phyloP scores from a whole-genome alignment of 2,797 vertebrate species.

The Sebastiscus albofasciatus region DNA sequence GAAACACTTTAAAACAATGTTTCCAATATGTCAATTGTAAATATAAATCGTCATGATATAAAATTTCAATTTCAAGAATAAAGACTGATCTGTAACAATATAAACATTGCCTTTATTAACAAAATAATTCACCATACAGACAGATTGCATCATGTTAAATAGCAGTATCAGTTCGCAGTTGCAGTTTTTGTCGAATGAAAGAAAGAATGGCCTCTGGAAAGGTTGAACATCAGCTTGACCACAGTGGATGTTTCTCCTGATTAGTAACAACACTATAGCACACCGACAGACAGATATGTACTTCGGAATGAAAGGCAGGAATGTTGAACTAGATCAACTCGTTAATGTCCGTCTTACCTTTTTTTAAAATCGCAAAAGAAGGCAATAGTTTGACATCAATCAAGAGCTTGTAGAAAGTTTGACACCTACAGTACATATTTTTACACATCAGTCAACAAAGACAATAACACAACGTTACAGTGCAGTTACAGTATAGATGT shows the following conservation, averaged over 20 bases:
- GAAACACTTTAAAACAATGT: neutral
- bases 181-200: constrained; percentile 49
- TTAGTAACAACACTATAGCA: constrained; percentile 64
- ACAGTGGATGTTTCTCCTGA: constrained; percentile 68
- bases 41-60: neutral
- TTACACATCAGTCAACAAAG: constrained; percentile 57
- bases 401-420: constrained; percentile 48
- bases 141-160: constrained; percentile 78
- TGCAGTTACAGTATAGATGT: constrained; percentile 79
- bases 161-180: constrained; percentile 67
- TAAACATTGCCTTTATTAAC: constrained; percentile 83
- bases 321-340: constrained; percentile 62
- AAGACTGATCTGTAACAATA: constrained; percentile 60
- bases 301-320: constrained; percentile 68
- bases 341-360: constrained; percentile 36
- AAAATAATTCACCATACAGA: constrained; percentile 83
- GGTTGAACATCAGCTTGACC: constrained; percentile 52
- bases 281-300: constrained; percentile 50
- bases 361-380: constrained; percentile 46
- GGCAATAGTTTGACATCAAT: constrained; percentile 67
- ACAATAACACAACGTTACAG: constrained; percentile 68
- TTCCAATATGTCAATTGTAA: neutral
- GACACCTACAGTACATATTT: constrained; percentile 70
- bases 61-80: neutral
- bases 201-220: constrained; percentile 37